Conservation (phyloP, 1,140 invertebrate species). For the Dysdera silvatica region DNA sequence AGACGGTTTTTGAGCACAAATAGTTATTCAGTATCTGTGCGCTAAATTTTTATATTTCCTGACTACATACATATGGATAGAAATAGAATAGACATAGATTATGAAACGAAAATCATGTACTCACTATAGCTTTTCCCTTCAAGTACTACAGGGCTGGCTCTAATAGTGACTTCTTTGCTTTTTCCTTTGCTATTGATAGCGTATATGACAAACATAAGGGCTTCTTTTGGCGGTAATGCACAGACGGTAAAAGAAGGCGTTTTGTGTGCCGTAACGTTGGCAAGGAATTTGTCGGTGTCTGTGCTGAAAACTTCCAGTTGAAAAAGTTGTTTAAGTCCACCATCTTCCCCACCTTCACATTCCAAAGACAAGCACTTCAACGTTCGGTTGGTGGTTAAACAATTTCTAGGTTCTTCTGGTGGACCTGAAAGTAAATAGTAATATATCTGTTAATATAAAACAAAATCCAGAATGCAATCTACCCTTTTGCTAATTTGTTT, state of each 20-base stretch:
- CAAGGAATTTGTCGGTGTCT: constrained; percentile 7
- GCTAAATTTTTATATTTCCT: no score
- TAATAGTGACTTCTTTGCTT: constrained; percentile 59
- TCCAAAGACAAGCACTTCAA: constrained; percentile 65
- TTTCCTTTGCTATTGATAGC: constrained; percentile 61
- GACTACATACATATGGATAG: no score
- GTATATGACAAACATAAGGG: constrained; percentile 47
- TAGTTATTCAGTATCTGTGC: no score
- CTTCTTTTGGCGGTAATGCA: constrained; percentile 27
- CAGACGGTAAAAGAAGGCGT: constrained; percentile 33
- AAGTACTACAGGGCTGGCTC: constrained; percentile 72
- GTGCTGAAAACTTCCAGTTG: constrained; percentile 65
- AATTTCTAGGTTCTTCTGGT: constrained; percentile 69
- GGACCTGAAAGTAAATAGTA: constrained; percentile 56
- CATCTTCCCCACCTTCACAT: constrained; percentile 67
- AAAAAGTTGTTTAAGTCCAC: constrained; percentile 72
- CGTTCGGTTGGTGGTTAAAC: constrained; percentile 75
- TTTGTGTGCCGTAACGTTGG: constrained; percentile 27
- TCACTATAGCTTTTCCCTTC: no score
- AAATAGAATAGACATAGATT: no score
- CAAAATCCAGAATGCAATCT: no score
- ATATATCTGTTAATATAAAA: no score
- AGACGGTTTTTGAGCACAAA: no score
- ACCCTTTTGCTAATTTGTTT: no score
- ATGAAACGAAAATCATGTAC: no score